phyloP scores from a whole-genome alignment of 2,113 vertebrate species.

The Hemiprocne comata region DNA sequence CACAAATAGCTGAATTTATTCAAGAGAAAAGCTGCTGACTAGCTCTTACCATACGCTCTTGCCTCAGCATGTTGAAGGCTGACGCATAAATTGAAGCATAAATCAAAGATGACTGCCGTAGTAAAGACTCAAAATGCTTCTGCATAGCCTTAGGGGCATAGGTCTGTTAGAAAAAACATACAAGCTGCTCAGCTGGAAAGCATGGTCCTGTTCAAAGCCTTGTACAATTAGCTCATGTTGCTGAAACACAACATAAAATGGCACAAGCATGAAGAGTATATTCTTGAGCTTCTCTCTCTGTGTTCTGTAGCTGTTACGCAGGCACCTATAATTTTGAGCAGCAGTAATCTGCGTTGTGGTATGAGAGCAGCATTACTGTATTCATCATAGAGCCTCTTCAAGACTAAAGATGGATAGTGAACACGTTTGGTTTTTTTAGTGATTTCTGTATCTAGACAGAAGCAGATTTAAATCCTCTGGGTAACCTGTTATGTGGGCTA shows the following conservation, averaged over 20 bases:
- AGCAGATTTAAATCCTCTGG: not conserved
- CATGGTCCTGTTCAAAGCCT: not conserved
- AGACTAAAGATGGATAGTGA: not conserved
- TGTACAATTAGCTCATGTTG: not conserved
- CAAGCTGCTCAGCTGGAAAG: not conserved
- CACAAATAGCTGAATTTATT: not conserved
- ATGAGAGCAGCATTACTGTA: not conserved
- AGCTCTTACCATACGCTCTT: not conserved
- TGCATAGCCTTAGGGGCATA: not conserved
- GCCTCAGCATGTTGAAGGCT: not conserved
- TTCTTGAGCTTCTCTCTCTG: not conserved
- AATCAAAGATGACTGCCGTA: not conserved
- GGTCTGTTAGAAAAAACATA: not conserved
- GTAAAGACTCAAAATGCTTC: not conserved
- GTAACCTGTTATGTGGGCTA: not conserved
- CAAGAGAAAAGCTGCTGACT: not conserved
- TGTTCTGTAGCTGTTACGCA: not conserved
- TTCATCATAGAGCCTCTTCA: not conserved
- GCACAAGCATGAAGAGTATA: not conserved
- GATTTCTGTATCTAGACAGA: not conserved
- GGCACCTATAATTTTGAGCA: fast-evolving
- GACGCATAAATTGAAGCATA: too few relatives aligned
- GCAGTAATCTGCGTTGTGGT: not conserved
- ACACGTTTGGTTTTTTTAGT: not conserved
- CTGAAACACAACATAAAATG: not conserved